Percentiles rank a stretch among this genome's conserved stretches.
Conservation (phyloP, 2,113 vertebrate genomes). For the Carlito syrichta region DNA sequence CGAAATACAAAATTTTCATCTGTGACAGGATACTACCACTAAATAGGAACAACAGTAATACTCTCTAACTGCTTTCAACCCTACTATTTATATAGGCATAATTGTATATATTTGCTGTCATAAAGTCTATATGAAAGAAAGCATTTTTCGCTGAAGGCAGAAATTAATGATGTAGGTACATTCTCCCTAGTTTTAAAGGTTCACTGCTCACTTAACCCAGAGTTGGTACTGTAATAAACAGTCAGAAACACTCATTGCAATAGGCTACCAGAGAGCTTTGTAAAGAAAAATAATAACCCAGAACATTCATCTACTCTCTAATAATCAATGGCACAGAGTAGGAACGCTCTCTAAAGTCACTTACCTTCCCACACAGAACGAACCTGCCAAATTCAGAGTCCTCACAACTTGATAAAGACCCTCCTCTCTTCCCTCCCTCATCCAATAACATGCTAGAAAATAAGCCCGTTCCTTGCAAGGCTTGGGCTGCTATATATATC, state of each 20-base stretch:
- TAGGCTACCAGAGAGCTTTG: constrained; percentile 23
- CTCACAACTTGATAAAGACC: constrained; percentile 14
- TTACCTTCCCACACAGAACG: background rate
- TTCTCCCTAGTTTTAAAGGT: constrained; percentile 7
- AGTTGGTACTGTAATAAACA: background rate
- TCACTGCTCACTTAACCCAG: background rate
- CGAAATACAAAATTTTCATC: background rate
- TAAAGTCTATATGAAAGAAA: constrained; percentile 24
- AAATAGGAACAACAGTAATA: constrained; percentile 2
- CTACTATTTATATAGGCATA: background rate
- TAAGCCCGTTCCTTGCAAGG: background rate
- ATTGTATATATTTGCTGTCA: background rate
- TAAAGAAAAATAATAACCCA: constrained; percentile 61
- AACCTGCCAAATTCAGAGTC: constrained; percentile 64
- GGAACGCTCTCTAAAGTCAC: constrained; percentile 25
- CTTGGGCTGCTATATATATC: background rate
- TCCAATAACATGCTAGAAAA: background rate
- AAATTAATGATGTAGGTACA: background rate
- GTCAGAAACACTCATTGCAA: background rate
- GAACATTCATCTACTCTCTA: constrained; percentile 22
- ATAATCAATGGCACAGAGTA: constrained; percentile 14
- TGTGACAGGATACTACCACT: background rate
- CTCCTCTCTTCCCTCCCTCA: background rate
- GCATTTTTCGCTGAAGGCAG: background rate
- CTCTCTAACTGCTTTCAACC: background rate